Evolutionary conservation across 2,797 vertebrate genomes (phyloP).

Genomic region (Sphenopsis melanotis): DNA sequence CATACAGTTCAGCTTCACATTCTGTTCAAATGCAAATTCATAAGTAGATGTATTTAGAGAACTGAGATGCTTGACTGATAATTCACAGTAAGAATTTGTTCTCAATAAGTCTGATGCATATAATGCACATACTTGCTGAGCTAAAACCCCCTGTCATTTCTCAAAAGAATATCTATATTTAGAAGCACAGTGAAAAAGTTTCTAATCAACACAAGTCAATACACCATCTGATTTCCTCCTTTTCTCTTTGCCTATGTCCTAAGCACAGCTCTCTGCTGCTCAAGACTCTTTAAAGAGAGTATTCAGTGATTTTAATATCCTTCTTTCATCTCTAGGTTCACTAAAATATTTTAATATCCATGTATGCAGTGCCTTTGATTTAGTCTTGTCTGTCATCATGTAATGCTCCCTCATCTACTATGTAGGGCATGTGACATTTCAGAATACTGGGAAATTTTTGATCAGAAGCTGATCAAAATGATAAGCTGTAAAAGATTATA

Average conservation of each 20-base stretch:
- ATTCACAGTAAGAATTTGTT: constrained; percentile 21
- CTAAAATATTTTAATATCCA: constrained; percentile 2
- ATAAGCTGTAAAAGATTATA: background rate
- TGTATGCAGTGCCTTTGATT: background rate
- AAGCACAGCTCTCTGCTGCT: background rate
- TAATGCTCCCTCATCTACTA: background rate
- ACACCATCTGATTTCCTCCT: background rate
- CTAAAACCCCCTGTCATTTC: background rate
- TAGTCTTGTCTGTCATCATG: background rate
- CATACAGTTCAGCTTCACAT: background rate
- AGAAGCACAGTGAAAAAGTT: constrained; percentile 20
- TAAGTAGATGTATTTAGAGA: background rate
- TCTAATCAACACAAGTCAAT: constrained; percentile 13
- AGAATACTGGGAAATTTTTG: background rate
- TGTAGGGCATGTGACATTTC: background rate
- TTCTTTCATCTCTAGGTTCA: background rate
- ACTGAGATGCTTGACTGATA: constrained; percentile 28
- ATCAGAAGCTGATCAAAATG: background rate
- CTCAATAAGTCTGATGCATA: background rate
- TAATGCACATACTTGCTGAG: background rate
- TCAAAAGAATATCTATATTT: constrained; percentile 27
- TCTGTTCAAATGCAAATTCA: constrained; percentile 38
- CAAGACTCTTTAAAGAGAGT: background rate
- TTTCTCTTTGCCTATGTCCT: background rate
- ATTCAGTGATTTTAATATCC: background rate